These are phyloP conservation scores for Corydoras maculifer DNA, from an alignment of 2,113 vertebrate genomes.

Conservation along the genomic window DNA sequence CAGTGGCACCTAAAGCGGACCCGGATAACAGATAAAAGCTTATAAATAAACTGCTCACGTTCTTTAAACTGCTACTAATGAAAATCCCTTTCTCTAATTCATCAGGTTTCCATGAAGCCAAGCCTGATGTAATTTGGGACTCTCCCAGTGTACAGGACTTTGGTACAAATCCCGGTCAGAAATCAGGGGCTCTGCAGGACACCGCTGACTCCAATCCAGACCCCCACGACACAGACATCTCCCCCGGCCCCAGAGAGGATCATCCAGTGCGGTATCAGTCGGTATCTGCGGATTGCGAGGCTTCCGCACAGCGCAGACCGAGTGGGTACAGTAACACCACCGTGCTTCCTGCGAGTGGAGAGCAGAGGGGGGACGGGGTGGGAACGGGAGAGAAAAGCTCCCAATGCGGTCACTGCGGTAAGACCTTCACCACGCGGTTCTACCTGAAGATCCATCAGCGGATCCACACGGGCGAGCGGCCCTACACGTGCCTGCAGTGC, in stretches of 20 bases:
- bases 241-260: background rate
- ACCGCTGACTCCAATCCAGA: conserved; percentile 3
- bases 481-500: conserved; percentile 44
- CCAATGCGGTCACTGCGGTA: conserved; percentile 38
- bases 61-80: background rate
- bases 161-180: background rate
- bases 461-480: conserved; percentile 45
- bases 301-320: background rate
- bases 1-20: no score
- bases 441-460: conserved; percentile 47
- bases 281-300: background rate
- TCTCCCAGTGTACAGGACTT: conserved; percentile 20
- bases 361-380: conserved; percentile 8
- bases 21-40: no score
- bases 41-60: no score
- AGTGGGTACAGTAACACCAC: background rate
- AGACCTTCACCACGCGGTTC: conserved; percentile 44
- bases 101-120: conserved; percentile 22
- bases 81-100: background rate
- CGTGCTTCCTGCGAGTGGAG: background rate
- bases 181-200: conserved; percentile 16
- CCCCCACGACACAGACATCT: conserved; percentile 7
- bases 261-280: conserved; percentile 2
- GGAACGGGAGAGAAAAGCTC: conserved; percentile 38
- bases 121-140: conserved; percentile 29